Conservation (phyloP, 2,888 invertebrate genomes). For the Xestia ashworthii region DNA sequence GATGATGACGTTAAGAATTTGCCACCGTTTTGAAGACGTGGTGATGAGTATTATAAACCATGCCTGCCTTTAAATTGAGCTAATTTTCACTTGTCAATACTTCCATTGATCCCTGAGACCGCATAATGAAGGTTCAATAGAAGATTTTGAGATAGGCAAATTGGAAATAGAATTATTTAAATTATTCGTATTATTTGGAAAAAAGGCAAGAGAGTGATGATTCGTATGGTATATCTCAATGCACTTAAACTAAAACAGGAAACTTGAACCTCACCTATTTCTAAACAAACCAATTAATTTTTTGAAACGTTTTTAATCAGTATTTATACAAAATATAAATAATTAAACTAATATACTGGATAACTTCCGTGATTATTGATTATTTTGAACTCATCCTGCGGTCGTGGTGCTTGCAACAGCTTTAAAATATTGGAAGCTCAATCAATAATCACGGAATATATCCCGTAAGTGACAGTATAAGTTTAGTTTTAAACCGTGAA, state of each 20-base stretch:
- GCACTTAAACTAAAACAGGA: not conserved
- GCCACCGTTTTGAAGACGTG: not conserved
- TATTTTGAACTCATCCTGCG: no score
- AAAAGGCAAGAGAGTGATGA: no score
- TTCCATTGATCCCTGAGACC: not conserved
- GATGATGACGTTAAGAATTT: not conserved
- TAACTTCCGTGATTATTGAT: no score
- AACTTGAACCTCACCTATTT: not conserved
- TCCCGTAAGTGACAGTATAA: no score
- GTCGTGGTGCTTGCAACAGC: no score
- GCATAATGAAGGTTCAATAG: not conserved
- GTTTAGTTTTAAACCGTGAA: no score
- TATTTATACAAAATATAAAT: slow-evolving; percentile 61
- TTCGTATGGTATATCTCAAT: slow-evolving; percentile 14
- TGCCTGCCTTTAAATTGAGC: not conserved
- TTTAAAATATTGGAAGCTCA: no score
- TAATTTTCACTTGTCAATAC: not conserved
- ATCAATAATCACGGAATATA: no score
- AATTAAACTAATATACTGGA: slow-evolving; percentile 3
- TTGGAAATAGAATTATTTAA: not conserved
- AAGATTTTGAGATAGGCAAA: not conserved
- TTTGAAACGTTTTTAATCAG: slow-evolving; percentile 19
- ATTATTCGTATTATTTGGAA: not conserved
- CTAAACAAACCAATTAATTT: slow-evolving; percentile 6
- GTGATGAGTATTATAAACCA: not conserved